phyloP scores from a whole-genome alignment of 37 sponge, comb jelly and placozoan species.

The Halichondria panicea region DNA sequence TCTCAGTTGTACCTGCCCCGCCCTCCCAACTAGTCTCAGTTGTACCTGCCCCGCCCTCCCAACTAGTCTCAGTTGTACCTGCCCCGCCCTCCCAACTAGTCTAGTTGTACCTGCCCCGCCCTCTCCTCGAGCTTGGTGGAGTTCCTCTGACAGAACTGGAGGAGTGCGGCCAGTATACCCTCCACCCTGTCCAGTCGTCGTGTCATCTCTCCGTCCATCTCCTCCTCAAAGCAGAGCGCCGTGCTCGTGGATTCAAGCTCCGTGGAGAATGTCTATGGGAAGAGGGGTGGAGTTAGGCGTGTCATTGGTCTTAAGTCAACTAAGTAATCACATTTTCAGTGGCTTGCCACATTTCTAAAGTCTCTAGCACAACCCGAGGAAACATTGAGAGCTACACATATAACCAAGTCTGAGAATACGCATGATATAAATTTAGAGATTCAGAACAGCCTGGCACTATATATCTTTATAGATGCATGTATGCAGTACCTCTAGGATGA shows the following conservation, averaged over 20 bases:
- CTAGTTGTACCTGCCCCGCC: slow-evolving; percentile 29
- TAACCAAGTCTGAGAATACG: too few relatives aligned
- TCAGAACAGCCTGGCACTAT: too few relatives aligned
- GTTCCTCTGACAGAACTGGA: slow-evolving; percentile 73
- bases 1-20: too few relatives aligned
- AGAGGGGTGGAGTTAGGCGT: neutral
- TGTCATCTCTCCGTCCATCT: slow-evolving; percentile 22
- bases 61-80: too few relatives aligned
- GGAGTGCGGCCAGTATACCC: slow-evolving; percentile 28
- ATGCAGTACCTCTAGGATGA: slow-evolving; percentile 53
- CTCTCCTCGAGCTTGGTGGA: slow-evolving; percentile 39
- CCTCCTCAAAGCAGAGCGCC: slow-evolving; percentile 18
- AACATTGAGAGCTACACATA: too few relatives aligned
- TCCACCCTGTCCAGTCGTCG: slow-evolving; percentile 20
- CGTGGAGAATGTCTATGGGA: slow-evolving; percentile 12
- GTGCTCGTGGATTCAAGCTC: slow-evolving; percentile 20
- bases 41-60: too few relatives aligned
- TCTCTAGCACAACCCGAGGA: too few relatives aligned
- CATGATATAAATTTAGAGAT: too few relatives aligned
- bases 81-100: neutral
- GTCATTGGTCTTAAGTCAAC: neutral
- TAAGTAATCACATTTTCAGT: too few relatives aligned
- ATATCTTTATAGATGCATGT: neutral
- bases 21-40: too few relatives aligned
- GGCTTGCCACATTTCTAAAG: neutral